Evolutionary conservation across 2,888 invertebrate species (phyloP).

Genomic region (Nemurella pictetii): DNA sequence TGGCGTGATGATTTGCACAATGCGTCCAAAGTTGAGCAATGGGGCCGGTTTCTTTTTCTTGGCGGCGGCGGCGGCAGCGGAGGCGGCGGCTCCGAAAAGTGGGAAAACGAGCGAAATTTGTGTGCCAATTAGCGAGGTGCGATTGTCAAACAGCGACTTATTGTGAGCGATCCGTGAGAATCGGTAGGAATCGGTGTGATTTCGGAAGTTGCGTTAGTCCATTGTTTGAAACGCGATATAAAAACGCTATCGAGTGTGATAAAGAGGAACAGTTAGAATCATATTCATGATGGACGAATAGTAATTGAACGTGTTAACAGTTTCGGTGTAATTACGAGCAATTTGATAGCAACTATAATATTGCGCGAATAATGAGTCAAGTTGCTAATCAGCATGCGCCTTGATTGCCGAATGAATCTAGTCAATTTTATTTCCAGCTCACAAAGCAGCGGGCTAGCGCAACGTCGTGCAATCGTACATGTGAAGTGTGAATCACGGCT

Average conservation of each 20-base stretch:
- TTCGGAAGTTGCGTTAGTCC: background rate
- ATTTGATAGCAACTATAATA: background rate
- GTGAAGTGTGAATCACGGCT: too few species aligned
- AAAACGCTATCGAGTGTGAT: background rate
- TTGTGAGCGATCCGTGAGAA: background rate
- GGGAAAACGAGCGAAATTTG: too few species aligned
- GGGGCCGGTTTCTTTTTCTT: background rate
- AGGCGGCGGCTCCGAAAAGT: too few species aligned
- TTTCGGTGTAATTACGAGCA: background rate
- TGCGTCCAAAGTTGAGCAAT: background rate
- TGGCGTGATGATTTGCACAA: background rate
- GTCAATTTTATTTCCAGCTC: background rate
- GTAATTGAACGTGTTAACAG: background rate
- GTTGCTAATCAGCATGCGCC: background rate
- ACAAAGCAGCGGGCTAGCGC: background rate
- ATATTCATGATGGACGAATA: background rate
- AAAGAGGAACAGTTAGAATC: background rate
- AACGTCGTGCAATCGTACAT: too few species aligned
- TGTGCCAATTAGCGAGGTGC: background rate
- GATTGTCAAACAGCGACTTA: background rate
- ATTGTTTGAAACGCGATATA: background rate
- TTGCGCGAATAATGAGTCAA: background rate
- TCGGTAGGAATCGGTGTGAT: background rate
- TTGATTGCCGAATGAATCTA: background rate
- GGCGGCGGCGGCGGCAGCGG: too few species aligned